Base-by-base conservation (phyloP, 2,888 invertebrate species). In the Vesta saturnalis region DNA sequence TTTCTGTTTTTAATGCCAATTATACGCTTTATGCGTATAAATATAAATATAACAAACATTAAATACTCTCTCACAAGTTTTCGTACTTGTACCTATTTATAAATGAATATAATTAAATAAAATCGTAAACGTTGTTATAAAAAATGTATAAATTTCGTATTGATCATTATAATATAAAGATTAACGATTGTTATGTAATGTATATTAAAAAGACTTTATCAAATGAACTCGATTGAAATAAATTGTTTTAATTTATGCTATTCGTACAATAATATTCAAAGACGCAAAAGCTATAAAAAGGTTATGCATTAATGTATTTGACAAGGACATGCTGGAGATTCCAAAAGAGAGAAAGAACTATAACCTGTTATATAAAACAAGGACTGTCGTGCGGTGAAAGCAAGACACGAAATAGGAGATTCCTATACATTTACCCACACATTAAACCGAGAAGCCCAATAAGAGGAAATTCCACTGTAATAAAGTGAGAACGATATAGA, bases 331-430 rank as follows among this genome's bases (percentile, higher is more conserved):
- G 70, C 76, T 76, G 82, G 83, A 81, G 83, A 83, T 83, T 82
- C 83, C 82, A 75, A 77, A 77, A 78, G 78, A 76, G 77, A 80
- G 77, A 78, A 70, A 73, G 76, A 72, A 69, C 62, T 70, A 78
- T 77, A 80, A 81, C 81, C 81, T 81, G 81, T 82, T 82, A 81
- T 80, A 78, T 79, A 79, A 80, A 81, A 81, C 80, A 80, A 81
- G 79, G 81, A 81, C 78, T 75, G 74, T 73, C 73, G 73, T 67
- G 66, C 64, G 68, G 57, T 63, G 57, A 55, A 67, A 68, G 66
- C 49, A 64, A 71, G 70, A 71, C 46, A 54, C 70, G 39, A 60
- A 55, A 67, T 57, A 58, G 66, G 72, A 70, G 71, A 68, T 71
- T 71, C 71, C 71, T 62, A 68, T 60, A 66, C 67, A 61, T 60